Base-by-base conservation (phyloP, 2,113 vertebrate genomes). In the Fukomys damarensis region DNA sequence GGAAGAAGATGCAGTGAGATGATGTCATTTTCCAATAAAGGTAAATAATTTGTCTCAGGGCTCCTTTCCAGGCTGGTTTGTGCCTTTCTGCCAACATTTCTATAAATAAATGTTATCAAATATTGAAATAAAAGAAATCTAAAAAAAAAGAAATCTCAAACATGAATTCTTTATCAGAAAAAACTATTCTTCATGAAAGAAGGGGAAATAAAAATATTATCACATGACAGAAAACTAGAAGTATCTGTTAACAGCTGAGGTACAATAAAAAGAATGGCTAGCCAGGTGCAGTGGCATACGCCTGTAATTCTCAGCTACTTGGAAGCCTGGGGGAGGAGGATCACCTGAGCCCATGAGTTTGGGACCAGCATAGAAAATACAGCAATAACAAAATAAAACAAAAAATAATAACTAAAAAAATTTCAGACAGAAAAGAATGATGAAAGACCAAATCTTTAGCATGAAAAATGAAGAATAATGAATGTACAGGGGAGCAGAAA, bases 21-120 rank as follows among this genome's bases (percentile, higher is more conserved):
- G n/a, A 54, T 93, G 32, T 22, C 5, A 43, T 77, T 58, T 91
- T 59, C 49, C 26, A 85, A 84, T 35, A 89, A 85, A 70, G 65
- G 46, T 46, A 17, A 22, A 14, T 19, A 65, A 83, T n/a, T 89
- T 76, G 24, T 86, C 89, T 70, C 59, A 66, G 54, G 3, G 28
- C 12, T 94, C 35, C 88, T 52, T 92, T 28, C 66, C 49, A 76
- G 35, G 52, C 4, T 82, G 35, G n/a, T 49, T 35, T 89, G 66
- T 94, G 41, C 43, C 43, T 26, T 83, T 66, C 79, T 46, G 20
- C 35, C 46, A 86, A 89, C 26, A 86, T 82, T 86, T 91, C 41
- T 83, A 93, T 89, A 79, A 77, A 58, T 82, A 90, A 92, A 90
- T 90, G 79, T 38, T 92, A 91, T 96, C 32, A 93, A 87, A 58